Conservation (phyloP, 1,140 invertebrate genomes). For the Stegodyphus mimosarum region DNA sequence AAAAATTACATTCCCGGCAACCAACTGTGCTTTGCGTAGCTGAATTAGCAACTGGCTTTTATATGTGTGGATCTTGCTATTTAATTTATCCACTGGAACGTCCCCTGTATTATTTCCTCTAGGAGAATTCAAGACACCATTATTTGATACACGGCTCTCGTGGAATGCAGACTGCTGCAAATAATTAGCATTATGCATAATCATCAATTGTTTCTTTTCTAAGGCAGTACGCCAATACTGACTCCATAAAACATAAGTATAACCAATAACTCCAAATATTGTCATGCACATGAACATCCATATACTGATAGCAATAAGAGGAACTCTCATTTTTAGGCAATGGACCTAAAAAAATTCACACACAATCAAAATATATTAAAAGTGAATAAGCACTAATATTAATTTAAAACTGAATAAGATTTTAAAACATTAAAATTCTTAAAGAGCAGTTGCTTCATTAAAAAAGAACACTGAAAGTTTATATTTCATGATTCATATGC, state of each 20-base stretch:
- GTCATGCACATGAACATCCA: slow-evolving; percentile 79
- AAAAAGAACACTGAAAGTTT: too few relatives aligned
- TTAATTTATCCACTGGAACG: slow-evolving; percentile 60
- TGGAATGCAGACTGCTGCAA: slow-evolving; percentile 2
- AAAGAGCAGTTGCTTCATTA: too few relatives aligned
- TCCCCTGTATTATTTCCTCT: slow-evolving; percentile 41
- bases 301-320: slow-evolving; percentile 73
- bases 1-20: slow-evolving; percentile 66
- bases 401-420: too few relatives aligned
- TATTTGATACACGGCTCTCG: not conserved
- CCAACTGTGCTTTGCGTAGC: slow-evolving; percentile 62
- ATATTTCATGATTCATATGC: too few relatives aligned
- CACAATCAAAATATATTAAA: too few relatives aligned
- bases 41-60: slow-evolving; percentile 63
- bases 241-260: slow-evolving; percentile 78
- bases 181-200: slow-evolving; percentile 12
- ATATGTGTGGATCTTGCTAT: slow-evolving; percentile 62
- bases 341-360: not conserved
- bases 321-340: slow-evolving; percentile 41
- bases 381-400: too few relatives aligned
- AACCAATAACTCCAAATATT: slow-evolving; percentile 78
- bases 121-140: not conserved
- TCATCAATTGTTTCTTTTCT: slow-evolving; percentile 41
- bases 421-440: too few relatives aligned
- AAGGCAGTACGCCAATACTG: slow-evolving; percentile 73